Evolutionary conservation across 2,888 invertebrate genomes (phyloP).

Genomic region (Lottia gigantea): DNA sequence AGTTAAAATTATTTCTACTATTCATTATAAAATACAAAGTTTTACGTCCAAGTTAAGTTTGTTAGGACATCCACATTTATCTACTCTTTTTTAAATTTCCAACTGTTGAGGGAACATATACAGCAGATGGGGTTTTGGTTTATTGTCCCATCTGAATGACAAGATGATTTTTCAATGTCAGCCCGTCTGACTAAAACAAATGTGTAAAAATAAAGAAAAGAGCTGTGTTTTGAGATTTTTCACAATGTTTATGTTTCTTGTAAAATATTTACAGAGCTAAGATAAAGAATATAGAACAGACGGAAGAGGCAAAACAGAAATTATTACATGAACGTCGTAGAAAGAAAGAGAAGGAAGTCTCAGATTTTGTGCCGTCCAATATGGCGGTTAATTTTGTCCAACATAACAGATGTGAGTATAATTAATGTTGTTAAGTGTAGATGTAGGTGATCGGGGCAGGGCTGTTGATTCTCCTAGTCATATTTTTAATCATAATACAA

Average conservation of each 20-base stretch:
- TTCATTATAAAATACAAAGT: no score
- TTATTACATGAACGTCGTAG: constrained; percentile 88
- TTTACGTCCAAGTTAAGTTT: no score
- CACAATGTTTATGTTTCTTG: not conserved
- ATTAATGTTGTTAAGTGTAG: no score
- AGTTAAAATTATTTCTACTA: constrained; percentile 47
- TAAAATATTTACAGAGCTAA: constrained; percentile 77
- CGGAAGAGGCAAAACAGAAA: constrained; percentile 96
- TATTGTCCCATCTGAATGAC: not conserved
- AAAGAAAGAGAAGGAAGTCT: constrained; percentile 90
- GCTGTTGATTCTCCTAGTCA: no score
- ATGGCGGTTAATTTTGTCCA: constrained; percentile 99
- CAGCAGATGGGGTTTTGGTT: no score
- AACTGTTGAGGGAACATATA: not conserved
- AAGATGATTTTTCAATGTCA: not conserved
- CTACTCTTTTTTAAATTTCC: not conserved
- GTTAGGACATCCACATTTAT: no score
- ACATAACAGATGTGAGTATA: constrained; percentile 87
- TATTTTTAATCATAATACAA: no score
- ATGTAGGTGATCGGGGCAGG: no score
- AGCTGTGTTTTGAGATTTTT: not conserved
- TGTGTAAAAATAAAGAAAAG: not conserved
- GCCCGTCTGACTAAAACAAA: not conserved
- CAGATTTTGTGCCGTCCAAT: constrained; percentile 94
- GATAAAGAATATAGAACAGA: constrained; percentile 98